phyloP scores from a whole-genome alignment of 2,797 vertebrate genomes.

The Helarctos malayanus region DNA sequence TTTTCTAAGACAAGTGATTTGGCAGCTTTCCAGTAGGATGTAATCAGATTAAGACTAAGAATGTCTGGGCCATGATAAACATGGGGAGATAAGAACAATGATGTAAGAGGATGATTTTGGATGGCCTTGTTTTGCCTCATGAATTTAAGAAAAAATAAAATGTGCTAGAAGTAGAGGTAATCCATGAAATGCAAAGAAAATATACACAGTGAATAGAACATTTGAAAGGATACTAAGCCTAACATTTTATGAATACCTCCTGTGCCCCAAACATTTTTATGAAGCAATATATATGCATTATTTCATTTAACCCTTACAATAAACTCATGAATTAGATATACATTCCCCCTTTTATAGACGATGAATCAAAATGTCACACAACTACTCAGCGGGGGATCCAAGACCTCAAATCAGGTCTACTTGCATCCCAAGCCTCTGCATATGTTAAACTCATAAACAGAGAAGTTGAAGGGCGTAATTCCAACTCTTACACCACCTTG shows the following conservation, averaged over 20 bases:
- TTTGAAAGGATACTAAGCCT: not conserved
- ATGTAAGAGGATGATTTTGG: not conserved
- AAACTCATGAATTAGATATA: not conserved
- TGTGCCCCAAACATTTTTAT: not conserved
- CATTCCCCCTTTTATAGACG: not conserved
- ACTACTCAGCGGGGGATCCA: not conserved
- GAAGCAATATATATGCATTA: not conserved
- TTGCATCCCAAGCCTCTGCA: not conserved
- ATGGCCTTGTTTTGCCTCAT: not conserved
- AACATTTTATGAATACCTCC: not conserved
- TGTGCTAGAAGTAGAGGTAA: not conserved
- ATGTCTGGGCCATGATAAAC: not conserved
- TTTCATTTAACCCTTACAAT: not conserved
- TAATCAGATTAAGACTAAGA: not conserved
- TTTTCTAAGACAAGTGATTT: not conserved
- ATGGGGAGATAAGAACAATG: not conserved
- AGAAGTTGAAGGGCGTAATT: not conserved
- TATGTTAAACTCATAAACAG: not conserved
- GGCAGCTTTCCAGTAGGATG: not conserved
- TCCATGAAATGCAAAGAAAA: conserved; percentile 35
- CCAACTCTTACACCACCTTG: not conserved
- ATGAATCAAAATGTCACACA: not conserved
- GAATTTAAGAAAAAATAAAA: conserved; percentile 21
- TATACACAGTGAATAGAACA: not conserved
- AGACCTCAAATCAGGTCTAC: not conserved